Base-by-base conservation (phyloP, 2,113 vertebrate species). In the Xiphorhynchus elegans region DNA sequence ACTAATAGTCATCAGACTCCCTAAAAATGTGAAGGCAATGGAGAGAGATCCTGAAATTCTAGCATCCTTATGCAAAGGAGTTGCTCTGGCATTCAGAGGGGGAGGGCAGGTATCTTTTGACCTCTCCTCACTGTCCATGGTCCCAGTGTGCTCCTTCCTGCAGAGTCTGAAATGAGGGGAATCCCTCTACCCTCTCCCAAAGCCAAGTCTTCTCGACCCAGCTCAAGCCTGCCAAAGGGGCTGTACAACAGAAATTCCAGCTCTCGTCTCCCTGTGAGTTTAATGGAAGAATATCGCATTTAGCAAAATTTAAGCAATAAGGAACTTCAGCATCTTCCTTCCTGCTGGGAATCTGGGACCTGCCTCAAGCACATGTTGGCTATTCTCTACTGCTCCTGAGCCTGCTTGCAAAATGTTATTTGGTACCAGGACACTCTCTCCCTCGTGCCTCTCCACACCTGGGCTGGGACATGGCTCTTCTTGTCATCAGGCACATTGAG, bases 311-410 rank as follows among this genome's bases (percentile, higher is more conserved):
- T 10, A 29, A 33, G n/a, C 40, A 20, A 10, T 14, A 55, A 70
- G 39, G 21, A 75, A 47, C 21, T 88, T 73, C 35, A 16, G 24
- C n/a, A 49, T 78, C 46, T 81, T 47, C 46, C 39, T 87, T 37
- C 35, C 31, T 4, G 1, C 4, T 0, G 2, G 17, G 19, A 81
- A n/a, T 26, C 8, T 39, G 37, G 17, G 37, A 29, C 29, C 12
- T 56, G 50, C 11, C 50, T 31, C 42, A 18, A 23, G 58, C 29
- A n/a, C 29, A 14, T 10, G 60, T 13, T n/a, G 20, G 67, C 58
- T 89, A 74, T 56, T 49, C 59, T 90, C 70, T 37, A 33, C 60
- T 42, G 53, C 52, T 62, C 74, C 23, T 84, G 37, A 68, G 44
- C 26, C 53, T 81, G 64, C 59, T 63, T 78, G 42, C 47, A 74